Base-by-base conservation (phyloP, 2,113 vertebrate species). In the Chascanopsetta lugubris region DNA sequence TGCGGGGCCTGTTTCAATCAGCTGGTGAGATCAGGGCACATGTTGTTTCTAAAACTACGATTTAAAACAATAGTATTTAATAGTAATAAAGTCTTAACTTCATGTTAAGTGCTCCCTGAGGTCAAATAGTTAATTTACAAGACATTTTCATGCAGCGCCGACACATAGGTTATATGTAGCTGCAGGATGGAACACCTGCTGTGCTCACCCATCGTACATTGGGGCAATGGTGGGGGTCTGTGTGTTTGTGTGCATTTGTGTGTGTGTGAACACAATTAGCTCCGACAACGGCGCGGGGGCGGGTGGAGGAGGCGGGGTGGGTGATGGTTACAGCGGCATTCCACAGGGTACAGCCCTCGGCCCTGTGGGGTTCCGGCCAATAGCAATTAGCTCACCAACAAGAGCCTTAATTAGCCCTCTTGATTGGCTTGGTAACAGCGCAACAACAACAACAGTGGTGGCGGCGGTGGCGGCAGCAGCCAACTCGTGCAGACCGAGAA, bases 311-410 rank as follows among this genome's bases (percentile, higher is more conserved):
- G 51, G 29, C 54, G 72, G 72, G 78, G 67, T 63, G 45, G 22
- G 53, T 4, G n/a, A 26, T 6, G 46, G 79, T 68, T 81, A 73
- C 67, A 72, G 75, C 5, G 51, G 82, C 58, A 57, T 88, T 85
- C 85, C 80, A 69, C 80, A 64, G 77, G 69, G 80, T 81, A 77
- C 34, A 58, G 87, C 81, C 84, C 57, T 75, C 83, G 75, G 84
- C 84, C 67, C 65, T 60, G 72, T 82, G 83, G 89, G 86, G 82
- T 82, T 80, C 79, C 61, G 80, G 75, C 83, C 84, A 88, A 82
- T 88, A 83, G 86, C 88, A 90, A 91, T 92, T 90, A 91, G 80
- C 72, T 84, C 72, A 77, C 74, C 81, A 79, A 90, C 90, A 88
- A 81, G 82, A 89, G 79, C 75, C 80, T 83, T 91, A 91, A 93